Conservation (phyloP, 2,797 vertebrate species). For the Forpus xanthops region DNA sequence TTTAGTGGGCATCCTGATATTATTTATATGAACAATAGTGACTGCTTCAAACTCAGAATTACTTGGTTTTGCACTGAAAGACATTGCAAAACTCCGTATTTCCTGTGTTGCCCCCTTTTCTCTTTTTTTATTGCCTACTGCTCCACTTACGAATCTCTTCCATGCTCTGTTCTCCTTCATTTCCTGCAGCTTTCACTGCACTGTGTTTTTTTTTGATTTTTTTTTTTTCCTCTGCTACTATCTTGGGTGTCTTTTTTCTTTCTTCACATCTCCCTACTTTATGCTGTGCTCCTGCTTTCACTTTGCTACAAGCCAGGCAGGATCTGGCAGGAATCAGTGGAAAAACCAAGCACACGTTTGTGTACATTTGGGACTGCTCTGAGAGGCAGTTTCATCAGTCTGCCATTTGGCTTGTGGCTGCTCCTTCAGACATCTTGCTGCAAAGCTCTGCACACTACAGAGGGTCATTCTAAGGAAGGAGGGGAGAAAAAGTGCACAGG, state of each 20-base stretch:
- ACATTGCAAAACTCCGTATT: not conserved
- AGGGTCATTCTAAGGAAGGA: not conserved
- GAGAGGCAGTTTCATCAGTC: not conserved
- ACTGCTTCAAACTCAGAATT: not conserved
- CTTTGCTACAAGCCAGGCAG: not conserved
- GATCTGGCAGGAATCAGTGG: not conserved
- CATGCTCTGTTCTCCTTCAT: not conserved
- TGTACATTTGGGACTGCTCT: not conserved
- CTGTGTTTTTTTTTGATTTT: not conserved
- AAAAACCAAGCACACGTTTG: not conserved
- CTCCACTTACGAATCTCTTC: not conserved
- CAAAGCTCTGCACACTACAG: not conserved
- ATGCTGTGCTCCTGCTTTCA: not conserved
- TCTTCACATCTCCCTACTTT: not conserved
- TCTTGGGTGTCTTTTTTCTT: not conserved
- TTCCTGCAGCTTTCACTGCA: not conserved
- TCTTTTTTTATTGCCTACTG: not conserved
- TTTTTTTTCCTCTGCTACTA: not conserved
- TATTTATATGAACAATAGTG: not conserved
- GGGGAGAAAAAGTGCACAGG: not conserved
- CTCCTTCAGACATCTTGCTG: not conserved
- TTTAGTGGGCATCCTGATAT: fast-evolving
- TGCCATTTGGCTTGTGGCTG: not conserved
- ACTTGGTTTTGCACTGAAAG: not conserved
- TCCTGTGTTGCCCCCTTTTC: fast-evolving